These are phyloP conservation scores for Aphaenogaster ashmeadi DNA, from an alignment of 1,140 invertebrate genomes.

Conservation along the genomic window DNA sequence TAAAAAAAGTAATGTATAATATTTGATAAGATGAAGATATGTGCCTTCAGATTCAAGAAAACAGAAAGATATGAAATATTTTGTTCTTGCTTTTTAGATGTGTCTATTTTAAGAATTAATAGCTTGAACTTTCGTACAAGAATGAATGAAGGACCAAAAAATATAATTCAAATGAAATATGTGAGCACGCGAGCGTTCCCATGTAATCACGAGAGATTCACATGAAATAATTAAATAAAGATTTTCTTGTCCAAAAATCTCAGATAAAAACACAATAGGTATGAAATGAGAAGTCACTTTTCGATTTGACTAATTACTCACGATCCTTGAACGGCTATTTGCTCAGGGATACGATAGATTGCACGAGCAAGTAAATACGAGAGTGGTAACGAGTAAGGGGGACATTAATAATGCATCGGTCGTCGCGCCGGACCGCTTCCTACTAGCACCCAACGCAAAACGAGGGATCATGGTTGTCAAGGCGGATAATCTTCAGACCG, in stretches of 20 bases:
- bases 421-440: slow-evolving; percentile 78
- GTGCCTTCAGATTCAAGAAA: background rate
- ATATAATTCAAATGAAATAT: background rate
- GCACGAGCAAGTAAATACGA: slow-evolving; percentile 77
- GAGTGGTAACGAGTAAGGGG: slow-evolving; percentile 78
- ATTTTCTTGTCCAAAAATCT: slow-evolving; percentile 21
- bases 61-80: background rate
- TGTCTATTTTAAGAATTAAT: background rate
- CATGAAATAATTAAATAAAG: background rate
- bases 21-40: background rate
- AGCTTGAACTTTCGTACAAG: background rate
- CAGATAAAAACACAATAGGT: background rate
- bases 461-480: slow-evolving; percentile 68
- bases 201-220: background rate
- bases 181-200: no score
- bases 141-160: no score
- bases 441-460: slow-evolving; percentile 77
- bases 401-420: slow-evolving; percentile 82
- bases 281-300: slow-evolving; percentile 22
- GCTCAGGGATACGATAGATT: slow-evolving; percentile 75
- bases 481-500: slow-evolving; percentile 44
- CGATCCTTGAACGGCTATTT: slow-evolving; percentile 49
- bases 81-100: background rate
- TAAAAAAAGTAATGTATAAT: background rate
- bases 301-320: slow-evolving; percentile 60